Evolutionary conservation across 2,113 vertebrate species (phyloP).

Genomic region (Rana temporaria): DNA sequence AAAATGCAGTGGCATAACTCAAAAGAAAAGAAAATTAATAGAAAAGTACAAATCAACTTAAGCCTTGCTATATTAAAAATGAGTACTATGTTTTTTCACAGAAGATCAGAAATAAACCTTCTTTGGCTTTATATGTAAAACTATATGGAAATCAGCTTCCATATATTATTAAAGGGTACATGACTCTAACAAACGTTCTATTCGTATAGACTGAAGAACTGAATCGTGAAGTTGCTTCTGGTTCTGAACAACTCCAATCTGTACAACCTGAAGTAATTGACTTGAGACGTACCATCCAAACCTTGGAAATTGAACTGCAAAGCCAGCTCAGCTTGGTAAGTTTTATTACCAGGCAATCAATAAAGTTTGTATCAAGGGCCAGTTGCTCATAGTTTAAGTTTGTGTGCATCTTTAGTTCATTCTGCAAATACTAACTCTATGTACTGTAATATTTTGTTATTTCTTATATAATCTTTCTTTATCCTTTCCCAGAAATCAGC

Average conservation of each 20-base stretch:
- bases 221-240: slow-evolving; percentile 69
- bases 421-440: not conserved
- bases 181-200: not conserved
- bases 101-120: too few species aligned
- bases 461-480: not conserved
- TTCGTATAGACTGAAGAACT: slow-evolving; percentile 64
- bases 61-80: too few species aligned
- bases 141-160: not conserved
- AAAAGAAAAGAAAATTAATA: too few species aligned
- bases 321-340: slow-evolving; percentile 68
- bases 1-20: too few species aligned
- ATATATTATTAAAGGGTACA: not conserved
- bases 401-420: not conserved
- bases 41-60: too few species aligned
- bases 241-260: slow-evolving; percentile 68
- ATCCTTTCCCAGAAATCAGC: slow-evolving; percentile 70
- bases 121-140: not conserved
- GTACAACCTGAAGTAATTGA: slow-evolving; percentile 72
- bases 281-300: slow-evolving; percentile 63
- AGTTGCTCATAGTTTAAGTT: slow-evolving; percentile 41
- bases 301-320: slow-evolving; percentile 75
- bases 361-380: slow-evolving; percentile 63
- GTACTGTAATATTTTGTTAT: not conserved
- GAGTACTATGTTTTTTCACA: too few species aligned
- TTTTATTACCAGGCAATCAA: not conserved